Evolutionary conservation across 2,888 invertebrate genomes (phyloP).

Genomic region (Deilephila porcellus): DNA sequence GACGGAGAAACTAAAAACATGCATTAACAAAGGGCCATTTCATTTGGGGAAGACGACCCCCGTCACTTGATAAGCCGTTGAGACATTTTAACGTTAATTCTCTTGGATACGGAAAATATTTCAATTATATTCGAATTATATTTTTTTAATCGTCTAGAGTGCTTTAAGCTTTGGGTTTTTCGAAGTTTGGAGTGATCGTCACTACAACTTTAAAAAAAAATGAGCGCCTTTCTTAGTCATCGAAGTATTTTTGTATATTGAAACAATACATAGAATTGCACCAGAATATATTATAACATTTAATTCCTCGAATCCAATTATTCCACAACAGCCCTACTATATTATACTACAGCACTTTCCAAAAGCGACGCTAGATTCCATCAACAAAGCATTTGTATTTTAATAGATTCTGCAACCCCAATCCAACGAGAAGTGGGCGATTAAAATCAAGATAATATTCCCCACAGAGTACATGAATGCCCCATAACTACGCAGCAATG

Average conservation of each 20-base stretch:
- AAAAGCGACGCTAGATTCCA: neutral
- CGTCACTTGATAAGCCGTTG: slow-evolving; percentile 81
- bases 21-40: slow-evolving; percentile 75
- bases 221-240: too few relatives aligned
- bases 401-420: neutral
- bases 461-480: slow-evolving; percentile 24
- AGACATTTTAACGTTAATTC: slow-evolving; percentile 78
- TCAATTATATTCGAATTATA: slow-evolving; percentile 62
- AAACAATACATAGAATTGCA: too few relatives aligned
- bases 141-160: slow-evolving; percentile 40
- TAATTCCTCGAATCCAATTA: too few relatives aligned
- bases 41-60: slow-evolving; percentile 76
- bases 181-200: too few relatives aligned
- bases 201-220: neutral
- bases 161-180: slow-evolving; percentile 10
- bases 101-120: slow-evolving; percentile 68
- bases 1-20: slow-evolving; percentile 57
- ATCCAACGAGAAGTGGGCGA: neutral
- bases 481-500: slow-evolving; percentile 15
- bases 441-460: slow-evolving; percentile 24
- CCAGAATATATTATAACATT: too few relatives aligned
- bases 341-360: too few relatives aligned
- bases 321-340: too few relatives aligned
- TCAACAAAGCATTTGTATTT: neutral
- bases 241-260: too few relatives aligned